These are phyloP conservation scores for Oryzias curvinotus DNA, from an alignment of 2,113 vertebrate genomes.

Conservation along the genomic window DNA sequence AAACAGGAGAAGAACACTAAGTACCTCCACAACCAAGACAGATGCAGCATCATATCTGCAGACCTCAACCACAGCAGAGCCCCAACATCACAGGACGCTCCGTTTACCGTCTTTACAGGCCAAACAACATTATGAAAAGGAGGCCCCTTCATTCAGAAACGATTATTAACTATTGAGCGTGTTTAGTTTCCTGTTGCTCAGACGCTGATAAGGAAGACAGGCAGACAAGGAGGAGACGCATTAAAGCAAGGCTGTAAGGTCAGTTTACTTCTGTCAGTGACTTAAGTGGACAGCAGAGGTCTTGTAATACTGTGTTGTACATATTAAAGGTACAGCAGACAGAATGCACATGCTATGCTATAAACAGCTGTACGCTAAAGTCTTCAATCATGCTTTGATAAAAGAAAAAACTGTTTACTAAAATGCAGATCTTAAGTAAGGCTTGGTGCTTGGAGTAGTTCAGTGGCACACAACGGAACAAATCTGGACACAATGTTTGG, in stretches of 20 bases:
- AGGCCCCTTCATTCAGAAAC: constrained; percentile 64
- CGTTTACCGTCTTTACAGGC: constrained; percentile 52
- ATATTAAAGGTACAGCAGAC: constrained; percentile 47
- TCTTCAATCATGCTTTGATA: constrained; percentile 21
- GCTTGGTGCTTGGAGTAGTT: background rate
- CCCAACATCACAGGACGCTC: constrained; percentile 42
- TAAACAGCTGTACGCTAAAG: constrained; percentile 38
- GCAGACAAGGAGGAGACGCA: constrained; percentile 78
- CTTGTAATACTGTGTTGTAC: constrained; percentile 62
- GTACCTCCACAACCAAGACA: constrained; percentile 37
- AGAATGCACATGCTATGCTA: constrained; percentile 20
- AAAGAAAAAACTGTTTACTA: constrained; percentile 31
- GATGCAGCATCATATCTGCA: constrained; percentile 14
- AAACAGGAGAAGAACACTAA: constrained; percentile 24
- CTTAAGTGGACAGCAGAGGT: constrained; percentile 77
- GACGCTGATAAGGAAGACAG: constrained; percentile 75
- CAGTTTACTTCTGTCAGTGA: constrained; percentile 80
- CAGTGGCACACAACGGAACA: background rate
- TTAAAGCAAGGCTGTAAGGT: constrained; percentile 78
- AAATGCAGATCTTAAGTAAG: background rate
- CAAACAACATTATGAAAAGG: constrained; percentile 60
- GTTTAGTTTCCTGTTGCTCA: constrained; percentile 78
- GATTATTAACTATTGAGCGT: constrained; percentile 79
- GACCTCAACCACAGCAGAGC: constrained; percentile 30
- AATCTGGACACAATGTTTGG: background rate